Conservation (phyloP, 2,113 vertebrate species). For the Megalops atlanticus region DNA sequence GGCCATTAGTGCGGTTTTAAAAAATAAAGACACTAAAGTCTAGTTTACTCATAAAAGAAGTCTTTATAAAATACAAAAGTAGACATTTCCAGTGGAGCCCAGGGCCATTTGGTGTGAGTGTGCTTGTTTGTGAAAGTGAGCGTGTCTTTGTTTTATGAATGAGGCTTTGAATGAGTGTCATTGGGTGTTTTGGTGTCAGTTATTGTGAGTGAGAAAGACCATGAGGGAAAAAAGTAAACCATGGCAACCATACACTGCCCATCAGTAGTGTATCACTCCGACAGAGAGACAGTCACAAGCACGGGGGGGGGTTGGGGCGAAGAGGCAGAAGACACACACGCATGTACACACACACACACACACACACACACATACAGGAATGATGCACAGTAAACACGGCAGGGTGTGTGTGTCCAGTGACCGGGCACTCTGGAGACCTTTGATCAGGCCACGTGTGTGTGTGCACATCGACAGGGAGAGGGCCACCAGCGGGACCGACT, state of each 20-base stretch:
- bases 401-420: not conserved
- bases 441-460: too few relatives aligned
- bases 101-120: not conserved
- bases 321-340: not conserved
- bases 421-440: not conserved
- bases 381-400: not conserved
- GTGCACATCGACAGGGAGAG: not conserved
- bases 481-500: not conserved
- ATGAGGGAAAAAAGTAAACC: not conserved
- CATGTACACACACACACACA: not conserved
- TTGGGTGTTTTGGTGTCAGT: not conserved
- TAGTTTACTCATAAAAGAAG: not conserved
- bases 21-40: not conserved
- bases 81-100: not conserved
- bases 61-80: constrained; percentile 11
- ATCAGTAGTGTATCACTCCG: too few relatives aligned
- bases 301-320: not conserved
- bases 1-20: not conserved
- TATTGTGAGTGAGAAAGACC: not conserved
- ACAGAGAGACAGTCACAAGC: not conserved
- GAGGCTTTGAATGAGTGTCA: not conserved
- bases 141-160: not conserved
- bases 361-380: not conserved
- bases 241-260: not conserved
- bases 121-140: not conserved